Evolutionary conservation across 2,797 vertebrate species (phyloP).

Genomic region (Chaunax sp.): DNA sequence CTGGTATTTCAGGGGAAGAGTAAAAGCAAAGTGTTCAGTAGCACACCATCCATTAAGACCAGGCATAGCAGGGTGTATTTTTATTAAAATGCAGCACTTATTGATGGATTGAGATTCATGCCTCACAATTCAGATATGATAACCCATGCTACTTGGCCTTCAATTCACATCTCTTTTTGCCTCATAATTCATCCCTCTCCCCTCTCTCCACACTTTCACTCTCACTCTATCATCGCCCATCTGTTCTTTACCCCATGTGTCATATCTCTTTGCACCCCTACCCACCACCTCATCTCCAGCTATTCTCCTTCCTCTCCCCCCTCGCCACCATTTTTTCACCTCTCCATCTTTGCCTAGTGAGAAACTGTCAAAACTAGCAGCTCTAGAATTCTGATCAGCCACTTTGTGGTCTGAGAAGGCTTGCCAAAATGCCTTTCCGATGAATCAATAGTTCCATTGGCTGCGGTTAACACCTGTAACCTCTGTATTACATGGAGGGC

Average conservation of each 20-base stretch:
- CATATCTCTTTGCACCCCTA: constrained; percentile 45
- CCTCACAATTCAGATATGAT: constrained; percentile 70
- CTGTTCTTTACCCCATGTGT: constrained; percentile 64
- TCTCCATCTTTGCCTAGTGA: constrained; percentile 57
- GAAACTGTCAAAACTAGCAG: constrained; percentile 60
- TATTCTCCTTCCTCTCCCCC: constrained; percentile 49
- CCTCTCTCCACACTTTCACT: constrained; percentile 57
- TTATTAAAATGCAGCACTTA: constrained; percentile 67
- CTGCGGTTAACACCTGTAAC: constrained; percentile 80
- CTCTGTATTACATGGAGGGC: constrained; percentile 75
- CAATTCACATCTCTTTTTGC: constrained; percentile 66
- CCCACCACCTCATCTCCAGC: constrained; percentile 35
- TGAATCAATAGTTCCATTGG: constrained; percentile 83
- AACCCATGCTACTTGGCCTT: constrained; percentile 70
- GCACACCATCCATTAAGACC: constrained; percentile 64
- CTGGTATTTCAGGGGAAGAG: constrained; percentile 48
- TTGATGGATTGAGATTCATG: constrained; percentile 78
- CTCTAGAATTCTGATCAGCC: constrained; percentile 83
- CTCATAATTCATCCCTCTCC: constrained; percentile 53
- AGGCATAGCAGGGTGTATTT: constrained; percentile 56
- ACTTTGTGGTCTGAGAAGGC: constrained; percentile 78
- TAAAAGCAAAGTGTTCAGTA: constrained; percentile 61
- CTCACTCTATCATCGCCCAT: constrained; percentile 63
- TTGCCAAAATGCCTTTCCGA: constrained; percentile 73
- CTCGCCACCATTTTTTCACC: constrained; percentile 44